phyloP scores from a whole-genome alignment of 35 echinoderm and acorn worm genomes.

The Chiridota heheva region DNA sequence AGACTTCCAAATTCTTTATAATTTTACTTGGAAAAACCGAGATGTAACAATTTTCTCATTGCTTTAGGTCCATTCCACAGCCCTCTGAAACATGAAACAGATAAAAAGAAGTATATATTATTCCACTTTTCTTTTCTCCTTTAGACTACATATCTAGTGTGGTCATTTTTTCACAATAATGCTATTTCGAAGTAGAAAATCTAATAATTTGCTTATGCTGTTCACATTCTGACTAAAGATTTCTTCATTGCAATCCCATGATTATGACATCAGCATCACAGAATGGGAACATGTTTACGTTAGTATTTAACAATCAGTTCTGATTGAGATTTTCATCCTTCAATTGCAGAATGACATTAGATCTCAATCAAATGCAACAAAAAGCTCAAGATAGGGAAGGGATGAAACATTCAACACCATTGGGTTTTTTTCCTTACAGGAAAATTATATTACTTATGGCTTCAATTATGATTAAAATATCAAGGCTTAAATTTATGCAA shows the following conservation, averaged over 20 bases:
- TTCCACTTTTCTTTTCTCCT: neutral
- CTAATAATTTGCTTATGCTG: neutral
- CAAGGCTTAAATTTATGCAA: too few relatives aligned
- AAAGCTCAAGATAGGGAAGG: too few relatives aligned
- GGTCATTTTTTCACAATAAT: neutral
- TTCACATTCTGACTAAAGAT: neutral
- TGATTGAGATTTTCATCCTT: too few relatives aligned
- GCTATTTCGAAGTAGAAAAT: neutral
- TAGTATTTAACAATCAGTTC: too few relatives aligned
- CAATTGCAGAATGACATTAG: too few relatives aligned
- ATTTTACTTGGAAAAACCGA: constrained; percentile 81
- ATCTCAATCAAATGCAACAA: too few relatives aligned
- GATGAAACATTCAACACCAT: too few relatives aligned
- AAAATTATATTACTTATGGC: too few relatives aligned
- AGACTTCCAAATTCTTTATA: too few relatives aligned
- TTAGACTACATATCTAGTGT: neutral
- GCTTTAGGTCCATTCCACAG: constrained; percentile 77
- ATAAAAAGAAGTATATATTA: neutral
- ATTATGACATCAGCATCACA: neutral
- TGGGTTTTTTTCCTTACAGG: too few relatives aligned
- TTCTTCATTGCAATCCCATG: neutral
- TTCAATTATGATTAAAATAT: too few relatives aligned
- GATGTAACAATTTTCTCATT: constrained; percentile 76
- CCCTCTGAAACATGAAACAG: constrained; percentile 64
- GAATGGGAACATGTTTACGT: neutral